phyloP scores from a whole-genome alignment of 2,113 vertebrate species.

The Arizona elegans region DNA sequence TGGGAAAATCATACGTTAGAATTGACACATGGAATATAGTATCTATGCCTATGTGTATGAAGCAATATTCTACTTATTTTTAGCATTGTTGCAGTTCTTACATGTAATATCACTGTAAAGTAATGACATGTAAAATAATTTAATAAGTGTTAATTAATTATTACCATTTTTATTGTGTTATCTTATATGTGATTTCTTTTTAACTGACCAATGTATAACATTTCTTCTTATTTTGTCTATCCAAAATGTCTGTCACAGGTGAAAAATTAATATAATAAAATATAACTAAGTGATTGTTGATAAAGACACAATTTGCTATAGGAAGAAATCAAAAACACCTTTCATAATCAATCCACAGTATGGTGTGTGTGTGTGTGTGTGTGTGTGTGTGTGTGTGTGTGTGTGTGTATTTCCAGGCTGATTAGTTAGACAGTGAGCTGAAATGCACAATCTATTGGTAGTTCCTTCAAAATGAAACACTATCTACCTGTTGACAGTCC shows the following conservation, averaged over 20 bases:
- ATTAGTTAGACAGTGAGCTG: not conserved
- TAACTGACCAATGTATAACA: not conserved
- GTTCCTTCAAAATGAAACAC: not conserved
- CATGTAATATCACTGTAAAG: not conserved
- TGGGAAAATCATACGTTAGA: slow-evolving; percentile 22
- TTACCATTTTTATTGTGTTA: not conserved
- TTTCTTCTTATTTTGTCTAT: not conserved
- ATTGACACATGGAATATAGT: slow-evolving; percentile 39
- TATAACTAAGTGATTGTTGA: not conserved
- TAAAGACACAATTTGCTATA: not conserved
- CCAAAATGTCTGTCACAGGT: not conserved
- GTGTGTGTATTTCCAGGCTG: not conserved
- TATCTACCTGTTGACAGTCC: not conserved
- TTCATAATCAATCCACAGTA: not conserved
- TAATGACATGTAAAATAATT: not conserved
- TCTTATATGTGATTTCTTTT: not conserved
- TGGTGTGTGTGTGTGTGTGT: not conserved
- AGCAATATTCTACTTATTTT: not conserved
- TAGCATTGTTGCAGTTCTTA: not conserved
- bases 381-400: not conserved
- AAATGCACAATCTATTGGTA: not conserved
- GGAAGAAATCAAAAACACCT: not conserved
- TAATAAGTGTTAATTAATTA: not conserved
- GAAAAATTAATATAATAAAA: not conserved
- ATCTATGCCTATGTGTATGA: not conserved